Conservation (phyloP, 2,888 invertebrate genomes). For the Leptopterna dolabrata region DNA sequence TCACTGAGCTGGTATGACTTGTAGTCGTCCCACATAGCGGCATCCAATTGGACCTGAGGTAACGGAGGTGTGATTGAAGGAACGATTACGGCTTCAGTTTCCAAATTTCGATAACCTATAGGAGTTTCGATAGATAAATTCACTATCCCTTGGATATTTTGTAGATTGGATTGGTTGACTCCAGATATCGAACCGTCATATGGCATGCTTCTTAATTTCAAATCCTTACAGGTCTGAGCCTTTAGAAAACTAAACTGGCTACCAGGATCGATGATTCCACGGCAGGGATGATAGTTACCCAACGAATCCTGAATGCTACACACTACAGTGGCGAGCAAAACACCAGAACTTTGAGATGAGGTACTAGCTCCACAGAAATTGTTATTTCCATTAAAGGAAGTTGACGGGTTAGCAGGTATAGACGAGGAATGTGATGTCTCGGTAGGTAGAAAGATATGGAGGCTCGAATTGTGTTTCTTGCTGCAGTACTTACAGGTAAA, state of each 20-base stretch:
- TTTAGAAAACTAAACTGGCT: neutral
- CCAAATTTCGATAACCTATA: neutral
- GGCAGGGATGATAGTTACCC: neutral
- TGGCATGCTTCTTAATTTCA: neutral
- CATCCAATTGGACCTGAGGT: neutral
- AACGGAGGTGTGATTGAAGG: neutral
- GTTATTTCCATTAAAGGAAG: too few relatives aligned
- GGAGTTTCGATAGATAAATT: neutral
- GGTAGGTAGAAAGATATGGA: neutral
- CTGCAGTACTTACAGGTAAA: neutral
- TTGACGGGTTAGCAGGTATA: neutral
- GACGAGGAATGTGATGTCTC: neutral
- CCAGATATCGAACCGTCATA: neutral
- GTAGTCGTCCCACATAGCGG: conserved; percentile 4
- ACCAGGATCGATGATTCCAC: neutral
- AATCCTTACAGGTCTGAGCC: neutral
- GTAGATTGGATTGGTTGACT: neutral
- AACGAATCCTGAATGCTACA: neutral
- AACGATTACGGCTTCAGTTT: neutral
- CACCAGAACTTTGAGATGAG: neutral
- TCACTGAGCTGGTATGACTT: conserved; percentile 6
- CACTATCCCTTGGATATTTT: neutral
- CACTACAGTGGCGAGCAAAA: neutral
- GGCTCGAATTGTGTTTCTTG: neutral
- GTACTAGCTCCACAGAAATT: neutral